Evolutionary conservation across 2,888 invertebrate species (phyloP).

Genomic region (Tethea ocularis): DNA sequence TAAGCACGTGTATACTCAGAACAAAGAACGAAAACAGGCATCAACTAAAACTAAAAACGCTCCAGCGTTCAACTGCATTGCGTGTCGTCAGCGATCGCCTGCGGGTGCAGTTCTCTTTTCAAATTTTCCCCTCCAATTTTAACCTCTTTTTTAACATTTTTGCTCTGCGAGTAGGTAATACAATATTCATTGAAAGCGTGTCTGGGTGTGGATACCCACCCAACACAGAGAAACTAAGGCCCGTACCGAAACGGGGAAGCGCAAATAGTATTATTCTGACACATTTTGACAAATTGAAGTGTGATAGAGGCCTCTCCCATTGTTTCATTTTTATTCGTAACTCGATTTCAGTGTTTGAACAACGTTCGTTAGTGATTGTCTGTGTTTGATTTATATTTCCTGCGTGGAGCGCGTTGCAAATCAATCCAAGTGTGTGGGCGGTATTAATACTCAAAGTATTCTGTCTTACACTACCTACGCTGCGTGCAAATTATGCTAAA

Average conservation of each 20-base stretch:
- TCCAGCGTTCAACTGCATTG: slow-evolving; percentile 35
- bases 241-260: slow-evolving; percentile 41
- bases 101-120: slow-evolving; percentile 36
- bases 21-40: slow-evolving; percentile 51
- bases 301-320: slow-evolving; percentile 59
- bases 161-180: slow-evolving; percentile 46
- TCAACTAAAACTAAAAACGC: slow-evolving; percentile 51
- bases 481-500: slow-evolving; percentile 15
- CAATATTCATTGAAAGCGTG: slow-evolving; percentile 61
- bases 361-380: slow-evolving; percentile 76
- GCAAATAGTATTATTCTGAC: slow-evolving; percentile 60
- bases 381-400: slow-evolving; percentile 67
- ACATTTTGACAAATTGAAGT: slow-evolving; percentile 74
- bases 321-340: slow-evolving; percentile 73
- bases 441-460: slow-evolving; percentile 15
- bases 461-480: slow-evolving; percentile 14
- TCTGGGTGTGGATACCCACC: slow-evolving; percentile 47
- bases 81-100: slow-evolving; percentile 38
- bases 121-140: slow-evolving; percentile 43
- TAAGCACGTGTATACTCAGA: slow-evolving; percentile 44
- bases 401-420: slow-evolving; percentile 61
- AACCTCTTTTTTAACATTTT: slow-evolving; percentile 46
- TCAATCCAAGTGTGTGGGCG: slow-evolving; percentile 52
- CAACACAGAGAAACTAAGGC: slow-evolving; percentile 26
- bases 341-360: slow-evolving; percentile 69